phyloP scores from a whole-genome alignment of 1,140 invertebrate genomes.

The Tribolium castaneum region DNA sequence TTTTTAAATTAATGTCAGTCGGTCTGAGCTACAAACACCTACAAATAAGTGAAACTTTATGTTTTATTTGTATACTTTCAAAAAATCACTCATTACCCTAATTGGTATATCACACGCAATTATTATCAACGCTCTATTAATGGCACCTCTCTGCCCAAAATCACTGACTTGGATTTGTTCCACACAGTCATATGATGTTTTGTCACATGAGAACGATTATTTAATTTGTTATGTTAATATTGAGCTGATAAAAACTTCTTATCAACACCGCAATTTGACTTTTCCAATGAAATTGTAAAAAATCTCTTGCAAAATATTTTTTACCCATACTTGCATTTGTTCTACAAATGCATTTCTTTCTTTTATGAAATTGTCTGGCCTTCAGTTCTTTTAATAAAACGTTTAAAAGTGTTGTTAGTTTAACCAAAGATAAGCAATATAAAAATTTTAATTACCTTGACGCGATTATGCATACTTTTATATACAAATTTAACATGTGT shows the following conservation, averaged over 20 bases:
- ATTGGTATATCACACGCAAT: conserved; percentile 14
- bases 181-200: too few relatives aligned
- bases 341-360: neutral
- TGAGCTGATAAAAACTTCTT: neutral
- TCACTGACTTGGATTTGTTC: neutral
- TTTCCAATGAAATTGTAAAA: neutral
- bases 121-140: conserved; percentile 33
- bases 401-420: neutral
- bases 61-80: conserved; percentile 30
- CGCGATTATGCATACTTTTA: neutral
- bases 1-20: neutral
- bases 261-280: neutral
- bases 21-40: neutral
- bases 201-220: neutral
- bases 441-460: conserved; percentile 15
- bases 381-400: neutral
- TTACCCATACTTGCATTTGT: neutral
- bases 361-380: neutral
- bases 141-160: neutral
- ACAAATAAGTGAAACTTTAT: conserved; percentile 26
- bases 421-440: conserved; percentile 1
- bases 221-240: neutral
- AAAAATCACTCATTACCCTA: conserved; percentile 9
- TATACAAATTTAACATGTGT: conserved; percentile 3
- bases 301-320: too few relatives aligned